Percentiles rank a stretch among this genome's conserved stretches.
phyloP scores from a whole-genome alignment of 92 coral and sea anemone species.

The Epizoanthus illoricatus region DNA sequence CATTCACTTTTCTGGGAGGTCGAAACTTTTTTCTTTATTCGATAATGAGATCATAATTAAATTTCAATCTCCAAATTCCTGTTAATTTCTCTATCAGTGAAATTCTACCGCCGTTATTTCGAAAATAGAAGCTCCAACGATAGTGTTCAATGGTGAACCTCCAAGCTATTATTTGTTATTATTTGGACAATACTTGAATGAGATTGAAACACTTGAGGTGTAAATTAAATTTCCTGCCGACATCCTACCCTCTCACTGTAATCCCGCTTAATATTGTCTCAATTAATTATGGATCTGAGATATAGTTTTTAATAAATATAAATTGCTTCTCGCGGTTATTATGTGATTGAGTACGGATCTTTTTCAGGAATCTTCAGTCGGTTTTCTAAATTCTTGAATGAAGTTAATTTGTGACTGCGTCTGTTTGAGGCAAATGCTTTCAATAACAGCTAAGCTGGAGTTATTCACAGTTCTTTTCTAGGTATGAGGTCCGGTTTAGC shows the following conservation, averaged over 20 bases:
- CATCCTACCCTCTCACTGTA: not conserved
- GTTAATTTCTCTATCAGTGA: too few relatives aligned
- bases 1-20: constrained; percentile 4
- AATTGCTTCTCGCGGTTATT: not conserved
- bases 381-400: not conserved
- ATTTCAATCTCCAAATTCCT: not conserved
- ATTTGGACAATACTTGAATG: not conserved
- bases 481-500: constrained; percentile 19
- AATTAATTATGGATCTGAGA: constrained; percentile 1
- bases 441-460: not conserved
- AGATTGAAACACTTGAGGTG: constrained; percentile 3
- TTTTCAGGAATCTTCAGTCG: constrained; percentile 7
- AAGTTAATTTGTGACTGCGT: not conserved
- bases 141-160: too few relatives aligned
- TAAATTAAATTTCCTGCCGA: constrained; percentile 27
- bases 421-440: constrained; percentile 1
- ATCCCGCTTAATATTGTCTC: not conserved
- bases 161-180: not conserved
- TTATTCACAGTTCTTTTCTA: constrained; percentile 23
- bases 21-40: not conserved
- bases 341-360: not conserved
- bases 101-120: too few relatives aligned
- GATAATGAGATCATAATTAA: constrained; percentile 21
- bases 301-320: constrained; percentile 3
- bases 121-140: too few relatives aligned